Percentiles rank a stretch among this genome's conserved stretches.
Conservation (phyloP, 2,113 vertebrate species). For the Caranx ignobilis region DNA sequence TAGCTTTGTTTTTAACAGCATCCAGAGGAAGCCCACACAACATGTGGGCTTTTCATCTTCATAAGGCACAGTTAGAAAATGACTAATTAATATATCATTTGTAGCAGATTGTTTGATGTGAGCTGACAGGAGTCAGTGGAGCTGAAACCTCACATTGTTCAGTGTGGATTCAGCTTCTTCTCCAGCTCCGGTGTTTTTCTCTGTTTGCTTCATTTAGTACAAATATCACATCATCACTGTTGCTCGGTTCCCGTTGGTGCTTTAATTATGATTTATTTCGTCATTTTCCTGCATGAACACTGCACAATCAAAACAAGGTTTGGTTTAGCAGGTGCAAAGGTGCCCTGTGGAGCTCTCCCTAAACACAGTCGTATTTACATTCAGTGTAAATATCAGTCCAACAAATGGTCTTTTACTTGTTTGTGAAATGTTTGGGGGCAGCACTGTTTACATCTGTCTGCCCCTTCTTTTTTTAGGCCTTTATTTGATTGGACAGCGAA, state of each 20-base stretch:
- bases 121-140: neutral
- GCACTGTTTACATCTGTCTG: too few species aligned
- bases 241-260: neutral
- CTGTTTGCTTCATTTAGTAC: neutral
- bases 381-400: too few species aligned
- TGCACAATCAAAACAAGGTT: too few species aligned
- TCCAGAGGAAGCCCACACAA: neutral
- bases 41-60: conserved; percentile 1
- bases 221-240: neutral
- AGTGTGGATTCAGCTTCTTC: neutral
- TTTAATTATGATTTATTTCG: neutral
- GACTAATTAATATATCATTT: neutral
- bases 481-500: too few species aligned
- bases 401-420: too few species aligned
- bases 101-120: neutral
- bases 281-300: neutral
- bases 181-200: neutral
- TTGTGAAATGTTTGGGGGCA: too few species aligned
- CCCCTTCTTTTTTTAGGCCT: too few species aligned
- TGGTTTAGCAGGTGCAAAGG: too few species aligned
- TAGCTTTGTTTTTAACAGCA: neutral
- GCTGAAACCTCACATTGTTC: neutral
- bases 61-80: neutral
- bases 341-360: too few species aligned
- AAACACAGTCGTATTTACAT: neutral